These are phyloP conservation scores for Epinephelus fuscoguttatus DNA, from an alignment of 2,113 vertebrate genomes.

Conservation along the genomic window DNA sequence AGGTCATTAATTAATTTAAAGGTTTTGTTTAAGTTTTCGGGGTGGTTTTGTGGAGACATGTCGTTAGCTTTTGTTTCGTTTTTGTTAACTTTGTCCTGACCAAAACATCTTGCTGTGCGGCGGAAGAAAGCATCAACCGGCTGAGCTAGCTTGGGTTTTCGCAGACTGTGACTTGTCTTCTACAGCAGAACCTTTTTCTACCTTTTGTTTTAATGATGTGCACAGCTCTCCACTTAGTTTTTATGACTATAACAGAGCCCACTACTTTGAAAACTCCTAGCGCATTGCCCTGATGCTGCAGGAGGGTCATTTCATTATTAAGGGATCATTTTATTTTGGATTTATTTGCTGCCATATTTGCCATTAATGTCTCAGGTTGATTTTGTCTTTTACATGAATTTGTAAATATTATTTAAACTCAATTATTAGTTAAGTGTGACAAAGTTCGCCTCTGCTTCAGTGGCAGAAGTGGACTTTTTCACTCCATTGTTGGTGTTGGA, in stretches of 20 bases:
- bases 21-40: background rate
- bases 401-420: background rate
- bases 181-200: conserved; percentile 3
- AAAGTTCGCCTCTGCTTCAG: background rate
- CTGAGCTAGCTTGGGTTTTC: conserved; percentile 27
- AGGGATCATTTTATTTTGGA: background rate
- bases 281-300: background rate
- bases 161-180: conserved; percentile 25
- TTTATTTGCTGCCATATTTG: background rate
- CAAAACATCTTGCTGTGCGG: conserved; percentile 49
- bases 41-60: background rate
- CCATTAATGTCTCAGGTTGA: background rate
- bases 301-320: conserved; percentile 3
- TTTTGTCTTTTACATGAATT: background rate
- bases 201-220: background rate
- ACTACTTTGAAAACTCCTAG: conserved; percentile 3
- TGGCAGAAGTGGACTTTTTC: conserved; percentile 9
- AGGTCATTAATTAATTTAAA: background rate
- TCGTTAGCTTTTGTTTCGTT: conserved; percentile 29
- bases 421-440: background rate
- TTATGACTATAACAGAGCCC: background rate
- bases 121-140: conserved; percentile 23
- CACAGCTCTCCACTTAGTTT: conserved; percentile 8
- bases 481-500: background rate
- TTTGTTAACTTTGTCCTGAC: conserved; percentile 59